Conservation (phyloP, 2,888 invertebrate genomes). For the Ochlodes sylvanus region DNA sequence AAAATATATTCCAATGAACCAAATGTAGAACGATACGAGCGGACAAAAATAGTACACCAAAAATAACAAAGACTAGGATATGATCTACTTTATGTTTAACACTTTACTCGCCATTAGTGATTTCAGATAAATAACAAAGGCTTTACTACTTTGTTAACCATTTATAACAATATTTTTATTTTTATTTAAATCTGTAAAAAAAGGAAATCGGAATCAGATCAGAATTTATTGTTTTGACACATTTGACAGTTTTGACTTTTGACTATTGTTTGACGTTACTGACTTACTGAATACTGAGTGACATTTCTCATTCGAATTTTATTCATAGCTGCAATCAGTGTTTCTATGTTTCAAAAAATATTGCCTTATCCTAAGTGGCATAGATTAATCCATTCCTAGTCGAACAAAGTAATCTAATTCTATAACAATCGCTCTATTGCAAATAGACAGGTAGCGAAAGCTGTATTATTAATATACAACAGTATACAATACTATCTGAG, state of each 20-base stretch:
- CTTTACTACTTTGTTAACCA: neutral
- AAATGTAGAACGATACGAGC: constrained; percentile 82
- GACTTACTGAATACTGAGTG: neutral
- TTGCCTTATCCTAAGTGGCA: no score
- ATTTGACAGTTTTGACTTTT: constrained; percentile 8
- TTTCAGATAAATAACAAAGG: neutral
- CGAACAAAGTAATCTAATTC: no score
- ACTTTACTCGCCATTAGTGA: constrained; percentile 7
- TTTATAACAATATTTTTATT: constrained; percentile 5
- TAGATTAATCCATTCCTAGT: no score
- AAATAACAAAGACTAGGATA: constrained; percentile 66
- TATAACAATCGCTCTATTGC: no score
- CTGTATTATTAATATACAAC: no score
- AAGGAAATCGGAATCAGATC: constrained; percentile 65
- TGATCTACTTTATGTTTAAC: constrained; percentile 33
- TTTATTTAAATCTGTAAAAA: constrained; percentile 31
- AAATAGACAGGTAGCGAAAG: no score
- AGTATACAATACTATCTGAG: no score
- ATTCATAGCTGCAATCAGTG: no score
- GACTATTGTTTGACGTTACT: neutral
- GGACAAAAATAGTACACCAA: constrained; percentile 80
- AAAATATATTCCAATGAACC: constrained; percentile 78
- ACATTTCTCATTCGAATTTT: no score
- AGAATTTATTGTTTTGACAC: constrained; percentile 75
- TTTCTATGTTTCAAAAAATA: no score